phyloP scores from a whole-genome alignment of 2,888 invertebrate species.

The Trichopoda pennipes region DNA sequence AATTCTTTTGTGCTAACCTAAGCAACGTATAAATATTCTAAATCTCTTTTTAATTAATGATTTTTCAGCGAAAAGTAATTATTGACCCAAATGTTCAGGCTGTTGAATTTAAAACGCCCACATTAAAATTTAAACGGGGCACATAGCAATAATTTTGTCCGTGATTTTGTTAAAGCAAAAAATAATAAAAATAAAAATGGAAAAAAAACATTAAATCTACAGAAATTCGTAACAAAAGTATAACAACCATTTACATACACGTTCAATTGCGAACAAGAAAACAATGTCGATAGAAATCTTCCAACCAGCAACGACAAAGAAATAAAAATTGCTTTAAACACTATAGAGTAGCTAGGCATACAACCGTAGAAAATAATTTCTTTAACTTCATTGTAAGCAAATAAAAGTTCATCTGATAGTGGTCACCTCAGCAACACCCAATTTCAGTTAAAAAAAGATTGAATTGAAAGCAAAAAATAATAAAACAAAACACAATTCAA shows the following conservation, averaged over 20 bases:
- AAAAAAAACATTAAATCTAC: constrained; percentile 9
- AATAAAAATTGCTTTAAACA: constrained; percentile 16
- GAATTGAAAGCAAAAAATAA: constrained; percentile 17
- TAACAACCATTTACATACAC: constrained; percentile 52
- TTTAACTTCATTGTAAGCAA: constrained; percentile 63
- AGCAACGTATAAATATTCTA: neutral
- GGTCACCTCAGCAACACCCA: constrained; percentile 65
- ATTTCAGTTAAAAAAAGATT: constrained; percentile 56
- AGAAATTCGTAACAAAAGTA: constrained; percentile 36
- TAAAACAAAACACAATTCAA: neutral
- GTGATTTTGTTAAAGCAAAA: constrained; percentile 18
- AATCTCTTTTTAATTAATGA: constrained; percentile 8
- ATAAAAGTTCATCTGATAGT: constrained; percentile 67
- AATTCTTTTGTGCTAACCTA: too few species aligned
- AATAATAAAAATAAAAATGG: neutral
- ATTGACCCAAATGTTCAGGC: constrained; percentile 52
- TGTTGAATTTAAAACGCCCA: constrained; percentile 40
- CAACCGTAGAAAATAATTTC: constrained; percentile 47
- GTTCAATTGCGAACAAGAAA: constrained; percentile 13
- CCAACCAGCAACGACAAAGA: constrained; percentile 20
- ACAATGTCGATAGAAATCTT: constrained; percentile 56
- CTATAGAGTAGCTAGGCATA: neutral
- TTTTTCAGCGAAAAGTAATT: constrained; percentile 34
- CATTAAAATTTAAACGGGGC: constrained; percentile 6
- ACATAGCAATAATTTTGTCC: constrained; percentile 33